Percentiles rank a stretch among this genome's conserved stretches.
Evolutionary conservation across 1,140 invertebrate species (phyloP).

Genomic region (Diuraphis noxia): DNA sequence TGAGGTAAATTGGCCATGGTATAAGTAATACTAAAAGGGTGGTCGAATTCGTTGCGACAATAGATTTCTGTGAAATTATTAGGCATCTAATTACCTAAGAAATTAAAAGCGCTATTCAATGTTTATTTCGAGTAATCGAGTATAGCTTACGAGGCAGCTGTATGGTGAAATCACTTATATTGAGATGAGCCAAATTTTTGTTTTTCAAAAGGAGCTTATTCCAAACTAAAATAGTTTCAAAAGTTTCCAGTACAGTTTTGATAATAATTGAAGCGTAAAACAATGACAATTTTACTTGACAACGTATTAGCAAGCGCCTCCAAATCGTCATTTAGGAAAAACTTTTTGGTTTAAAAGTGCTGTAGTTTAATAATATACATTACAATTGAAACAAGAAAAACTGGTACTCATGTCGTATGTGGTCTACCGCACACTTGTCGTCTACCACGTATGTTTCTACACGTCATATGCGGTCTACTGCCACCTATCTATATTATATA

Average conservation of each 20-base stretch:
- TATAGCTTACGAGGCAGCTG: not conserved
- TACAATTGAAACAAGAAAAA: not conserved
- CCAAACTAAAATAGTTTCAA: not conserved
- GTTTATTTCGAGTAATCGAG: not conserved
- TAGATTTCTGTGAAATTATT: not conserved
- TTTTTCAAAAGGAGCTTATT: not conserved
- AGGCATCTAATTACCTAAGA: not conserved
- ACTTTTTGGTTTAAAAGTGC: not conserved
- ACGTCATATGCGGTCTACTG: no score
- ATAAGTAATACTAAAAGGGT: not conserved
- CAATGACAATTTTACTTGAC: not conserved
- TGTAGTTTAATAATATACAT: not conserved
- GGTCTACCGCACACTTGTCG: no score
- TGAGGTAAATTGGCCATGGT: not conserved
- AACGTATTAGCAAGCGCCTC: not conserved
- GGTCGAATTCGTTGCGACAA: not conserved
- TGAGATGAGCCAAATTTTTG: not conserved
- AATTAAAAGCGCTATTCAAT: not conserved
- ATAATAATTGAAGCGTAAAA: not conserved
- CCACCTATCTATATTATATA: no score
- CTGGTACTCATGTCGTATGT: no score
- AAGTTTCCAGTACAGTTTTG: not conserved
- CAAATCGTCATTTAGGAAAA: not conserved
- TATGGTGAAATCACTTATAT: not conserved
- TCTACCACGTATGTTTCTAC: no score